Evolutionary conservation across 2,888 invertebrate genomes (phyloP).

Genomic region (Monoplex corrugatus): DNA sequence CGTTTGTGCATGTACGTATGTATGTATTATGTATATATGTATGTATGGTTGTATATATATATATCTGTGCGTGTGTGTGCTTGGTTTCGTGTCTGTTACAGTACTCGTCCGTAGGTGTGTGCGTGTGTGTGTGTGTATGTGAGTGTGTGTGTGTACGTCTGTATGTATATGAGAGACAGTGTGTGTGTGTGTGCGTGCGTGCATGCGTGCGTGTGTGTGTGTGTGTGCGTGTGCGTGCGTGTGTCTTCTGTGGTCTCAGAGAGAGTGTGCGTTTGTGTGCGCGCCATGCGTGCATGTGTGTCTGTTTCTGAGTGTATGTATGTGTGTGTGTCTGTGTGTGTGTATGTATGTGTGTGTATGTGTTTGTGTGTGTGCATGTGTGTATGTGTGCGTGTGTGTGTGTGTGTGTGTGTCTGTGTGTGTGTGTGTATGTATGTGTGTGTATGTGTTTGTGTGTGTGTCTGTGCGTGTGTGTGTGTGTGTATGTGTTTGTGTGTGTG

Average conservation of each 20-base stretch:
- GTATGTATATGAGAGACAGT: not conserved
- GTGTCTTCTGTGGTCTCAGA: too few species aligned
- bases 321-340: too few species aligned
- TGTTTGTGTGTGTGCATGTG: not conserved
- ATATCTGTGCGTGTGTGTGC: not conserved
- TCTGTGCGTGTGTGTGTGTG: too few species aligned
- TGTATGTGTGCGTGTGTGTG: too few species aligned
- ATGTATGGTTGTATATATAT: not conserved
- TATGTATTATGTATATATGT: too few species aligned
- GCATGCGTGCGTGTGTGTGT: not conserved
- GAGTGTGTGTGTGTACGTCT: not conserved
- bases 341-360: too few species aligned
- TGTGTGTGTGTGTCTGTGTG: too few species aligned
- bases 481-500: too few species aligned
- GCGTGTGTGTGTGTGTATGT: not conserved
- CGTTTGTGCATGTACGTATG: too few species aligned
- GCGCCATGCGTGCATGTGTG: not conserved
- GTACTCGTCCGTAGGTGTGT: not conserved
- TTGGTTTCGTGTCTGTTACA: not conserved
- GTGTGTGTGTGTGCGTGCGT: not conserved
- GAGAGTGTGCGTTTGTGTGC: not conserved
- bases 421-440: too few species aligned
- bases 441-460: too few species aligned
- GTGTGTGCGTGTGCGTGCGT: not conserved
- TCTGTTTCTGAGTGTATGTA: not conserved